Percentiles rank a stretch among this genome's conserved stretches.
These are phyloP conservation scores for Macaca mulatta DNA, from an alignment of 2,113 vertebrate genomes.

Conservation along the genomic window DNA sequence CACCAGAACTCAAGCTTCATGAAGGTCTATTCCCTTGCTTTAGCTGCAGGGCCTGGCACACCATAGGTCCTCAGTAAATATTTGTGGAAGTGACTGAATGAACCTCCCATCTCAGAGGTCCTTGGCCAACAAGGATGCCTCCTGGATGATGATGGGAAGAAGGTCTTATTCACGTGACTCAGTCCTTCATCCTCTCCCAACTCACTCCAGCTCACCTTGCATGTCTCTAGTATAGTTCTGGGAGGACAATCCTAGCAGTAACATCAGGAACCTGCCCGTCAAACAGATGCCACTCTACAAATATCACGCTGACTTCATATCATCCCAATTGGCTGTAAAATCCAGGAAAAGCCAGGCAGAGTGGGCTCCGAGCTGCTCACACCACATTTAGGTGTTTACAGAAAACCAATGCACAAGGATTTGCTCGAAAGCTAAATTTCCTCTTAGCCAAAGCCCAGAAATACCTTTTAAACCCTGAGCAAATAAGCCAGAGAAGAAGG, in stretches of 20 bases:
- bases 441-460: constrained; percentile 79
- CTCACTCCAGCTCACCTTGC: not conserved
- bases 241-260: not conserved
- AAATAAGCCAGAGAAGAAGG: constrained; percentile 76
- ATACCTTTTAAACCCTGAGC: constrained; percentile 79
- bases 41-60: not conserved
- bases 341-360: not conserved
- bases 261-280: not conserved
- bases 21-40: not conserved
- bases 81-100: not conserved
- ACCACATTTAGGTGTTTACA: constrained; percentile 63
- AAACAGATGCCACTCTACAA: not conserved
- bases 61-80: not conserved
- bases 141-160: not conserved
- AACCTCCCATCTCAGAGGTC: not conserved
- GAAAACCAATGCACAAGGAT: constrained; percentile 44
- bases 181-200: too few relatives aligned
- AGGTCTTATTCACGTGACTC: not conserved
- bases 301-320: not conserved
- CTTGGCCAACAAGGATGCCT: not conserved
- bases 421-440: constrained; percentile 78
- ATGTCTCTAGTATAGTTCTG: not conserved
- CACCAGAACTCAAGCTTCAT: not conserved
- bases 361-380: not conserved
- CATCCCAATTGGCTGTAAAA: not conserved